Base-by-base conservation (phyloP, 2,888 invertebrate species). In the Cerastis leucographa region DNA sequence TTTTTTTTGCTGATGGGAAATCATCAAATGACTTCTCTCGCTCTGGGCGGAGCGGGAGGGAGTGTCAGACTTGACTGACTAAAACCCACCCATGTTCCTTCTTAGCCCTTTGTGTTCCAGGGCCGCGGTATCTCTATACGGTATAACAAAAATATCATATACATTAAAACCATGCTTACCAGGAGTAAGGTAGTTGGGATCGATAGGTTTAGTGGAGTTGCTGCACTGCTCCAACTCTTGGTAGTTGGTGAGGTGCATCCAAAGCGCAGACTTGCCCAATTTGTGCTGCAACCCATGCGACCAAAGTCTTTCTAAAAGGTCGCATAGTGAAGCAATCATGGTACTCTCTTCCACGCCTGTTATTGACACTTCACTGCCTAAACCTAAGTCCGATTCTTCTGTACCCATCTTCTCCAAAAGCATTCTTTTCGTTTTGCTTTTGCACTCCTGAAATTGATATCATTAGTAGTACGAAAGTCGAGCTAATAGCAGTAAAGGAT, bases 401-500 rank as follows among this genome's bases (percentile, higher is more conserved):
- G 98, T 98, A 1, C 99, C 99, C 98, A 99, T 98, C 97, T 99
- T 99, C 91, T 99, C 99, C n/a, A 99, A 98, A 54, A 99, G 97
- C 99, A 99, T 99, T 86, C 99, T 97, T 96, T 99, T 99, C 1
- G 99, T 99, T 97, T 99, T 98, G 71, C 98, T 98, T 96, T 99
- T 99, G 89, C 98, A 98, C 94, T 99, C 99, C 98, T 99, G 88
- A 46, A 79, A 25, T 35, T 77, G 62, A 71, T 78, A 40, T 29
- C 3, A 65, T 40, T 2, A 64, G 14, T 51, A 14, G 7, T 22
- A 42, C 3, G 19, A 17, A 69, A 69, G 7, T 54, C 14, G 0
- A 44, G 19, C 59, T 67, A 5, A 17, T 22, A 46, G 12, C 1
- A 1, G 8, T 25, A 49, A 68, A 42, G 46, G 8, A 72, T 17